These are phyloP conservation scores for Lithobates sylvaticus DNA, from an alignment of 2,797 vertebrate genomes.

Conservation along the genomic window DNA sequence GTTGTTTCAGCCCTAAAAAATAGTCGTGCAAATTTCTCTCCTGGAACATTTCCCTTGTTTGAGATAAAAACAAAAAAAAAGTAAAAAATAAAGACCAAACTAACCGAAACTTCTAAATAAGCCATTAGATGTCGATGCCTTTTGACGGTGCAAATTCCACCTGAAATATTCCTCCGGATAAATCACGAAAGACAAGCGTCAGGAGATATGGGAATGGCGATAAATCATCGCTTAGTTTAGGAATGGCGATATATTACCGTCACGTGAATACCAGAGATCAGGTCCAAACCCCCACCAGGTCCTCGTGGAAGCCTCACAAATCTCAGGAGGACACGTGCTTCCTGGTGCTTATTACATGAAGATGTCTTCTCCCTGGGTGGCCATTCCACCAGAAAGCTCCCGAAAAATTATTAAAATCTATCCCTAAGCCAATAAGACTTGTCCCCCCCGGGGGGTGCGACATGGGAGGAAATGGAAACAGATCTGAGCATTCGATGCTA, in stretches of 20 bases:
- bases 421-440: neutral
- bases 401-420: slow-evolving; percentile 22
- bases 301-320: neutral
- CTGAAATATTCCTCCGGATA: neutral
- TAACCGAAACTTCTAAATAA: no score
- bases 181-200: slow-evolving; percentile 3
- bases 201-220: neutral
- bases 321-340: neutral
- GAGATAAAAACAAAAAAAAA: no score
- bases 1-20: no score
- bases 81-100: no score
- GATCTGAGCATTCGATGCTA: neutral
- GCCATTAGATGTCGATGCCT: no score
- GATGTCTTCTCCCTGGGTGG: slow-evolving; percentile 28
- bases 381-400: slow-evolving; percentile 19
- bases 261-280: slow-evolving; percentile 8
- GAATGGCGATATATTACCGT: slow-evolving; percentile 6
- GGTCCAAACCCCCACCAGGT: slow-evolving; percentile 12
- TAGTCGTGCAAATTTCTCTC: no score
- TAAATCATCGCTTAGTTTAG: neutral
- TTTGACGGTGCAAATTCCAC: neutral
- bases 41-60: no score
- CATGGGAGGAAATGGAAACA: slow-evolving; percentile 1
- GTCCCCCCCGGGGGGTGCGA: neutral
- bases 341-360: slow-evolving; percentile 15